Conservation (phyloP, 2,113 vertebrate genomes). For the Casuarius casuarius region DNA sequence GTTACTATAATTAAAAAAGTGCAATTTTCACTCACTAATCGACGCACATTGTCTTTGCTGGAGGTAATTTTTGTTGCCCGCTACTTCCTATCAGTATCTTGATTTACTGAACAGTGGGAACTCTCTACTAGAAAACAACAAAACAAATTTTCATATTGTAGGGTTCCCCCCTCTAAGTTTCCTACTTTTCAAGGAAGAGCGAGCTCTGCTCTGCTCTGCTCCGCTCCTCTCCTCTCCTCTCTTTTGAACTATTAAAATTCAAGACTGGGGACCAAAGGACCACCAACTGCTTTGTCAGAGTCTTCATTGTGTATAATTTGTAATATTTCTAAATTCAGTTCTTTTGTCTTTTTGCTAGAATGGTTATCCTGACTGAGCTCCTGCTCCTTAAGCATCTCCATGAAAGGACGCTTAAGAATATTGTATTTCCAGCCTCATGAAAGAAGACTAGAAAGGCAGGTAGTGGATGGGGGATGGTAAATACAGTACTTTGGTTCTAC, state of each 20-base stretch:
- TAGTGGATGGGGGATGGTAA: too few relatives aligned
- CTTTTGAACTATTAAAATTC: too few relatives aligned
- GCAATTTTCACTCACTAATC: not conserved
- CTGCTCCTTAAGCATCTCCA: too few relatives aligned
- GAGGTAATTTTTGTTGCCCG: slow-evolving; percentile 7
- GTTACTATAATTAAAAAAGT: not conserved
- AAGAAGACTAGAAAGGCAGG: too few relatives aligned
- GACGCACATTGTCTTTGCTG: not conserved
- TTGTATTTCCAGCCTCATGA: too few relatives aligned
- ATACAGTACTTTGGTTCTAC: too few relatives aligned
- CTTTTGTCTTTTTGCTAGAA: not conserved
- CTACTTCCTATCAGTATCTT: not conserved
- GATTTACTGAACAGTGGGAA: slow-evolving; percentile 13
- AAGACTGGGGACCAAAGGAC: too few relatives aligned
- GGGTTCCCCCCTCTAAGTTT: not conserved
- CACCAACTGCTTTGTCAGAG: too few relatives aligned
- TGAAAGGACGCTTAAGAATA: too few relatives aligned
- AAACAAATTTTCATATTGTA: not conserved
- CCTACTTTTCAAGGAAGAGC: not conserved
- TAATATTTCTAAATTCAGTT: not conserved
- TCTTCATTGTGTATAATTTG: not conserved
- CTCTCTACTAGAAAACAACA: not conserved
- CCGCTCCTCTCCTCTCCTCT: too few relatives aligned
- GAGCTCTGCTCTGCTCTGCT: not conserved
- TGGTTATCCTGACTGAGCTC: not conserved